Conservation (phyloP, 2,113 vertebrate genomes). For the Neotragus moschatus region DNA sequence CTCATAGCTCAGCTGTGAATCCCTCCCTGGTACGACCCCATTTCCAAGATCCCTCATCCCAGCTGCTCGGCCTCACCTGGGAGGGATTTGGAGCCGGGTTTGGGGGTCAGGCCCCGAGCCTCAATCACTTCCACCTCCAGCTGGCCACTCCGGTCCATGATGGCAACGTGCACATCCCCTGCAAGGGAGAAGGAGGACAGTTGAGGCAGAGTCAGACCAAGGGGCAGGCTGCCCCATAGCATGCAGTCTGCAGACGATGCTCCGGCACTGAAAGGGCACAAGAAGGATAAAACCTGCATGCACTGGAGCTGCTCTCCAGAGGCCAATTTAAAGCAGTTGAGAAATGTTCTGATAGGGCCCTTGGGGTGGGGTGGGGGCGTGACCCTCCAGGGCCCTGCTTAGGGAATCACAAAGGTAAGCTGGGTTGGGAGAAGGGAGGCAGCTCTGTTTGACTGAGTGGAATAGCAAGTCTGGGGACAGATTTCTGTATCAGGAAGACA, state of each 20-base stretch:
- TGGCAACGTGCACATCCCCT: conserved; percentile 93
- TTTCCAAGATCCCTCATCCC: not conserved
- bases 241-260: not conserved
- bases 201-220: not conserved
- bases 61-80: conserved; percentile 83
- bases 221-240: not conserved
- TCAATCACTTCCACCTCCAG: conserved; percentile 97
- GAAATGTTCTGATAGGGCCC: not conserved
- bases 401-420: not conserved
- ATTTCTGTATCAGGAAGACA: not conserved
- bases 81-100: conserved; percentile 93
- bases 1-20: not conserved
- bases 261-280: fast-evolving
- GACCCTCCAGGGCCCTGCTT: not conserved
- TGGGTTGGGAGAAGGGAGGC: not conserved
- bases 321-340: not conserved
- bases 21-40: fast-evolving
- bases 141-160: conserved; percentile 94
- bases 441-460: not conserved
- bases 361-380: not conserved
- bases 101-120: conserved; percentile 92
- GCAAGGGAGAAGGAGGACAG: not conserved
- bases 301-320: not conserved
- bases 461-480: not conserved
- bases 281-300: fast-evolving